phyloP scores from a whole-genome alignment of 1,140 invertebrate genomes.

The Penaeus chinensis region DNA sequence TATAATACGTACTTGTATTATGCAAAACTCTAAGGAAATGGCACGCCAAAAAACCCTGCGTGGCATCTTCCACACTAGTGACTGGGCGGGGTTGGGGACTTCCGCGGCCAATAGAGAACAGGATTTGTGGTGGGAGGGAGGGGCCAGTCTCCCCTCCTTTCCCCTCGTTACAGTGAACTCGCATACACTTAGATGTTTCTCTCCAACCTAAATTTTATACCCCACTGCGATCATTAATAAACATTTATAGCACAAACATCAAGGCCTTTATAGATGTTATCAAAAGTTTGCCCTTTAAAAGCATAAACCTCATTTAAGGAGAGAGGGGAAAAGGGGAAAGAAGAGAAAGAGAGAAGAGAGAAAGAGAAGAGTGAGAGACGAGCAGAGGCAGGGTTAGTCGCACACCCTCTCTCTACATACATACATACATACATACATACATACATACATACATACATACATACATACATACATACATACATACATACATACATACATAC shows the following conservation, averaged over 20 bases:
- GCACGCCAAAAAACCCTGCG: too few relatives aligned
- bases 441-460: slow-evolving; percentile 2
- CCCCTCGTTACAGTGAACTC: slow-evolving; percentile 47
- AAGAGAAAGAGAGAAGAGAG: too few relatives aligned
- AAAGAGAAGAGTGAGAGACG: too few relatives aligned
- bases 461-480: slow-evolving; percentile 1
- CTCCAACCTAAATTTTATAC: background rate
- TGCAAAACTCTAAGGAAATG: background rate
- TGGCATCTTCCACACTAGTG: slow-evolving; percentile 39
- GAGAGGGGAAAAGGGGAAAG: too few relatives aligned
- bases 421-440: background rate
- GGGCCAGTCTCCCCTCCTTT: slow-evolving; percentile 52
- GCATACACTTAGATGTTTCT: slow-evolving; percentile 3
- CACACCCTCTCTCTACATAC: background rate
- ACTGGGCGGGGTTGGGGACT: slow-evolving; percentile 58
- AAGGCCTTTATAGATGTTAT: background rate
- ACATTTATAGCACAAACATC: slow-evolving; percentile 5
- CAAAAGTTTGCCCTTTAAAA: too few relatives aligned
- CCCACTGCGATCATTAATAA: too few relatives aligned
- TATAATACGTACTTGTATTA: background rate
- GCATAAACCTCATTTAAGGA: too few relatives aligned
- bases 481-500: slow-evolving; percentile 4
- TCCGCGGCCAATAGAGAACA: slow-evolving; percentile 62
- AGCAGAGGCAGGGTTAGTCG: too few relatives aligned
- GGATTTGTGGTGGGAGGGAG: slow-evolving; percentile 63